Evolutionary conservation across 2,113 vertebrate genomes (phyloP), one percentile per base, ranked within the genome.

Genomic region (Psittacula cyanocephala): DNA sequence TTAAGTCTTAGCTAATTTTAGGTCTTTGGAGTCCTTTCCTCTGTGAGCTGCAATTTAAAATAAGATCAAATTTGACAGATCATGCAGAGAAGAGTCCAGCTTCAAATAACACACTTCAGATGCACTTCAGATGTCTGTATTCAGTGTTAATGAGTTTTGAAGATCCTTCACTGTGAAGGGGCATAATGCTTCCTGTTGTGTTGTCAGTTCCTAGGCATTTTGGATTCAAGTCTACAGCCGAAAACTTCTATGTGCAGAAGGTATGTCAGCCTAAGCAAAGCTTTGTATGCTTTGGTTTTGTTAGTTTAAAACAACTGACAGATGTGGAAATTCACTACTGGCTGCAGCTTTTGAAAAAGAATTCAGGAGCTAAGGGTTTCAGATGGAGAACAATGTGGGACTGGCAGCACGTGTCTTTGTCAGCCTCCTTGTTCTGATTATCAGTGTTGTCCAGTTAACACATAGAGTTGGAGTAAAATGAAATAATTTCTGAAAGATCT

Each of bases 101-200:
- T 96, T 91, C 85, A 95, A 90, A 83, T 93, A 95, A 75, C 3
- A 0, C 57, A 88, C 88, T 96, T 96, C 74, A 94, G 88, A 94
- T 89, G 88, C 70, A 81, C 93, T 96, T 97, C 88, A 96, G 81
- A 94, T 95, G 89, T 89, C 94, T 94, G 79, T 70, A 83, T 95
- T 95, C 81, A 50, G 79, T 81, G 91, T 86, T 97, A 96, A 96
- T 96, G 88, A 96, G 86, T 94, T 94, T 80, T 94, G 94, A 94
- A 97, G 94, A 88, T 89, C 53, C 85, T 95, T 95, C 90, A 83
- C 50, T 83, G 82, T 83, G 60, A 93, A 94, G 88, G 93, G 18
- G 52, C 82, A 55, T 85, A 93, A 94, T 64, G 76, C 77, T 93
- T 95, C 95, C 80, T 90, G 85, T 94, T 95, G 84, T 91, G 89